Evolutionary conservation across 2,113 vertebrate genomes (phyloP).

Genomic region (Rhinoderma darwinii): DNA sequence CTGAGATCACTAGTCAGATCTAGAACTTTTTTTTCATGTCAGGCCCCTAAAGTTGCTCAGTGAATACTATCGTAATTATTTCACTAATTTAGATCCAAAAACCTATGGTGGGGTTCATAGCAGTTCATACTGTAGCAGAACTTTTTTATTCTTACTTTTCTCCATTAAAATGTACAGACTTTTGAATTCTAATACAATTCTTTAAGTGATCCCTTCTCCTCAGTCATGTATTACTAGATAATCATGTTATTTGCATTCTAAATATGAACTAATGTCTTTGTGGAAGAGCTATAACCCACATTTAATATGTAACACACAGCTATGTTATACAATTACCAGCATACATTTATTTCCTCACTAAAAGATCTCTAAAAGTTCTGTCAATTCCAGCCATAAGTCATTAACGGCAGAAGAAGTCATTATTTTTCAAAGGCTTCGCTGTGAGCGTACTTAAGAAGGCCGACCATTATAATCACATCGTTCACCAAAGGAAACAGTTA

Average conservation of each 20-base stretch:
- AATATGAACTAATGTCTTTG: neutral
- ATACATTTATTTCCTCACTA: neutral
- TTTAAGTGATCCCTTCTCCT: too few relatives aligned
- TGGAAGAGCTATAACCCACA: neutral
- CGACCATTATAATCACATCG: slow-evolving; percentile 67
- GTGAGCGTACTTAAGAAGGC: slow-evolving; percentile 51
- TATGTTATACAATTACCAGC: neutral
- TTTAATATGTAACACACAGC: neutral
- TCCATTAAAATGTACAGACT: neutral
- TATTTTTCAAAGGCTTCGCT: slow-evolving; percentile 36
- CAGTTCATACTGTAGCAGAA: neutral
- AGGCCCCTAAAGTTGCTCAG: too few relatives aligned
- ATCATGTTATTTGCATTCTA: neutral
- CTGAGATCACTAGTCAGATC: too few relatives aligned
- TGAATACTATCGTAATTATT: neutral
- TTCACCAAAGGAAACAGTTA: slow-evolving; percentile 63
- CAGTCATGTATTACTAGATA: neutral
- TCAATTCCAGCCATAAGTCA: neutral
- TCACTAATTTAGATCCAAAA: neutral
- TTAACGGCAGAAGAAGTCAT: slow-evolving; percentile 60
- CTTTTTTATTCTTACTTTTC: neutral
- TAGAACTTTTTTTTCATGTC: too few relatives aligned
- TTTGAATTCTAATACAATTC: neutral
- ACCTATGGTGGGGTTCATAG: neutral
- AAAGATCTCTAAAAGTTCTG: neutral